Percentiles rank a stretch among this genome's conserved stretches.
phyloP scores from a whole-genome alignment of 1,140 invertebrate species.

The Habropoda laboriosa region DNA sequence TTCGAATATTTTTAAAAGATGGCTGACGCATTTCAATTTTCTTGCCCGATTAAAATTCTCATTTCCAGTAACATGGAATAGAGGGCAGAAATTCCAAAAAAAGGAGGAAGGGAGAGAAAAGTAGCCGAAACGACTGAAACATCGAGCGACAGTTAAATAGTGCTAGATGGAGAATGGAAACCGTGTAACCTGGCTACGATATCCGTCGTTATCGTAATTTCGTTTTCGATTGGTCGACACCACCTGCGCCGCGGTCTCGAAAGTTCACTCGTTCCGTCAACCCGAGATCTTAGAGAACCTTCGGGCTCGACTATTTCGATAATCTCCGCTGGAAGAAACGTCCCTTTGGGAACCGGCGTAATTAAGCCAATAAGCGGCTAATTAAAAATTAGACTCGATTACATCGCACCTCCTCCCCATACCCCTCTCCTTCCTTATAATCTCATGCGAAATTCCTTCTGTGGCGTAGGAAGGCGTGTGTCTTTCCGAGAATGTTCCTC shows the following conservation, averaged over 20 bases:
- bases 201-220: constrained; percentile 43
- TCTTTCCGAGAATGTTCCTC: too few species aligned
- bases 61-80: too few species aligned
- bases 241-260: constrained; percentile 9
- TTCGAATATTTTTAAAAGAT: too few species aligned
- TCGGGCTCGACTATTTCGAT: too few species aligned
- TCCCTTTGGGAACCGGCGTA: constrained; percentile 19
- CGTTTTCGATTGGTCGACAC: constrained; percentile 38
- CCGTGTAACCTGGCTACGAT: background rate
- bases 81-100: background rate
- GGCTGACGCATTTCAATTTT: too few species aligned
- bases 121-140: background rate
- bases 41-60: too few species aligned
- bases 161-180: background rate
- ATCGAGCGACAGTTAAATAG: background rate
- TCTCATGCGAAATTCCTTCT: too few species aligned
- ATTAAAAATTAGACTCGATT: constrained; percentile 35
- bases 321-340: constrained; percentile 20
- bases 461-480: too few species aligned
- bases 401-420: background rate
- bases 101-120: background rate
- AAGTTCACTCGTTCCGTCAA: constrained; percentile 43
- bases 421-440: background rate
- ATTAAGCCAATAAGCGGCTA: constrained; percentile 25
- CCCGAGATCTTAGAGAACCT: constrained; percentile 2